Conservation (phyloP, 92 coral and sea anemone genomes). For the Pocillopora grandis region DNA sequence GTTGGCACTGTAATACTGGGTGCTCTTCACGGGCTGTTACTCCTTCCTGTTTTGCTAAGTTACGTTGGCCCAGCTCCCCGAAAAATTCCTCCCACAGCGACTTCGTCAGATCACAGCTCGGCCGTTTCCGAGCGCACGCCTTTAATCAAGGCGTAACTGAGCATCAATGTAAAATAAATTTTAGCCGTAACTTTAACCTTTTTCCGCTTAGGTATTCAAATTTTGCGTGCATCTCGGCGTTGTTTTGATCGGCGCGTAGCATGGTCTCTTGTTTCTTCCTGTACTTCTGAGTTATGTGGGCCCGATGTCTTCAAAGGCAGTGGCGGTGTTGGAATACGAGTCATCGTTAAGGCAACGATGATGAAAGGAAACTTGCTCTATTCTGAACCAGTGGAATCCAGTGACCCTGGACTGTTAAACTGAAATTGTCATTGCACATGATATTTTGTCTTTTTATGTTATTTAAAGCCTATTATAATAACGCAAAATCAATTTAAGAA, state of each 20-base stretch:
- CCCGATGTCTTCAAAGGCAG: slow-evolving; percentile 59
- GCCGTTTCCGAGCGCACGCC: slow-evolving; percentile 37
- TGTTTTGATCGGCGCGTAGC: slow-evolving; percentile 92
- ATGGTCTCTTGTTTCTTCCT: slow-evolving; percentile 92
- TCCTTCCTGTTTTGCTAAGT: slow-evolving; percentile 90
- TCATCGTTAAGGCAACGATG: slow-evolving; percentile 15
- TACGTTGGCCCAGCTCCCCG: slow-evolving; percentile 81
- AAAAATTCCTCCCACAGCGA: slow-evolving; percentile 9
- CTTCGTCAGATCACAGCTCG: not conserved
- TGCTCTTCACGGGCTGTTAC: slow-evolving; percentile 88
- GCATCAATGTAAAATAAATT: not conserved
- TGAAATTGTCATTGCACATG: no score
- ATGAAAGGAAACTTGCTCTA: slow-evolving; percentile 49
- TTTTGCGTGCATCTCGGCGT: slow-evolving; percentile 98
- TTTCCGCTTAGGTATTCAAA: slow-evolving; percentile 81
- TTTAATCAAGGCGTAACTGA: not conserved
- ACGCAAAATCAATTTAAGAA: no score
- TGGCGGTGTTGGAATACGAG: not conserved
- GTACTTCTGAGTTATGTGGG: slow-evolving; percentile 94
- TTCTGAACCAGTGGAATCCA: slow-evolving; percentile 30
- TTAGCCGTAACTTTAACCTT: slow-evolving; percentile 1
- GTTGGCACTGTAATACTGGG: slow-evolving; percentile 94
- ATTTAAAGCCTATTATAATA: no score
- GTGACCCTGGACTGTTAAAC: no score
- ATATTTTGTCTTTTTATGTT: no score